Evolutionary conservation across 1,140 invertebrate species (phyloP).

Genomic region (Stegodyphus mimosarum): DNA sequence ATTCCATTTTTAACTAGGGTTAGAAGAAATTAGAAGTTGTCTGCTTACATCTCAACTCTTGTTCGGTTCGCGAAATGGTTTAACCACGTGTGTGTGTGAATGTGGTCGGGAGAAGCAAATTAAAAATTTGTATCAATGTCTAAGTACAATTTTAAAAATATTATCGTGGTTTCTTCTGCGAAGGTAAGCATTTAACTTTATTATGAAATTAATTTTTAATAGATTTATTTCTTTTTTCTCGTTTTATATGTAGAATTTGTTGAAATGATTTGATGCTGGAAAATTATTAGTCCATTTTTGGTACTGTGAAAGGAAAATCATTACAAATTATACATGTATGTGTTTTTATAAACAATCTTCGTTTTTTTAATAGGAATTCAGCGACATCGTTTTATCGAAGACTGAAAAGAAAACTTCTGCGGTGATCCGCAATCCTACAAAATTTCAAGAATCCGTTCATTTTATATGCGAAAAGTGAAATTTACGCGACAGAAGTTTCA

Average conservation of each 20-base stretch:
- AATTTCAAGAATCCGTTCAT: conserved; percentile 93
- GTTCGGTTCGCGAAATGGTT: too few relatives aligned
- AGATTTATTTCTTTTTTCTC: conserved; percentile 46
- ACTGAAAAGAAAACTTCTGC: conserved; percentile 99
- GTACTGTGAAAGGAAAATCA: neutral
- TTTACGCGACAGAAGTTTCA: conserved; percentile 98
- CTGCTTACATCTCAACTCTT: too few relatives aligned
- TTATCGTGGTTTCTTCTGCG: conserved; percentile 92
- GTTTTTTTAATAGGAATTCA: conserved; percentile 85
- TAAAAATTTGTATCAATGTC: conserved; percentile 70
- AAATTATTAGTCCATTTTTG: conserved; percentile 26
- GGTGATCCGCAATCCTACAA: conserved; percentile 96
- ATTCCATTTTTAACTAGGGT: too few relatives aligned
- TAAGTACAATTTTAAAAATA: conserved; percentile 98
- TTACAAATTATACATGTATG: neutral
- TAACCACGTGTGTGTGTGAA: too few relatives aligned
- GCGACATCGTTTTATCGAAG: conserved; percentile 98
- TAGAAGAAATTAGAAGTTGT: too few relatives aligned
- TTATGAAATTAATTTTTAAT: conserved; percentile 44
- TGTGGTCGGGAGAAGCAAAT: too few relatives aligned
- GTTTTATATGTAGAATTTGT: neutral
- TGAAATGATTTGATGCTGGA: too few relatives aligned
- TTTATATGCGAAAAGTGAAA: conserved; percentile 98
- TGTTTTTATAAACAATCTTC: too few relatives aligned
- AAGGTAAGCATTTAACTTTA: conserved; percentile 86